These are phyloP conservation scores for Brachystomella parvula DNA, from an alignment of 1,140 invertebrate genomes.

Conservation along the genomic window DNA sequence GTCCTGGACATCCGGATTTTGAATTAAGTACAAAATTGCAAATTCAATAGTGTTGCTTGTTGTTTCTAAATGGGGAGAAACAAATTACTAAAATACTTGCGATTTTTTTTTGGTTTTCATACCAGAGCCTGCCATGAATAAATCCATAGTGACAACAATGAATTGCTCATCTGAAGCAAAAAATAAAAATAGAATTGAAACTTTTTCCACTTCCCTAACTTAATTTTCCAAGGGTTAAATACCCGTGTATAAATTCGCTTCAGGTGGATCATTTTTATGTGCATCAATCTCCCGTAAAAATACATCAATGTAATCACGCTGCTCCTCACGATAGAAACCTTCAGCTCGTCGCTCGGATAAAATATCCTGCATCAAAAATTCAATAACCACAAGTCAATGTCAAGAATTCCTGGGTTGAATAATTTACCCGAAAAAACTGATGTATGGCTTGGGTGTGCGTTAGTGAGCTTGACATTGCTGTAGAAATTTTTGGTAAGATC, in stretches of 20 bases:
- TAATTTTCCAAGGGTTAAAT: not conserved
- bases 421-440: slow-evolving; percentile 27
- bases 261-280: slow-evolving; percentile 21
- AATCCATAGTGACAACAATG: slow-evolving; percentile 40
- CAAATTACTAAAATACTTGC: too few species aligned
- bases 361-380: slow-evolving; percentile 21
- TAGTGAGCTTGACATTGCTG: not conserved
- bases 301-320: slow-evolving; percentile 75
- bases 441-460: slow-evolving; percentile 25
- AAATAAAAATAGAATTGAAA: not conserved
- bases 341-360: slow-evolving; percentile 14
- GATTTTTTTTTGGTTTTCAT: too few species aligned
- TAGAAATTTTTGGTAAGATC: slow-evolving; percentile 15
- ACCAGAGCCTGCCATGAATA: slow-evolving; percentile 72
- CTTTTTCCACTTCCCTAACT: not conserved
- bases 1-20: slow-evolving; percentile 66
- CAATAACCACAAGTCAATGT: too few species aligned
- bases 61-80: too few species aligned
- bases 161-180: slow-evolving; percentile 21
- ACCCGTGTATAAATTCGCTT: slow-evolving; percentile 32
- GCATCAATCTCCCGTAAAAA: slow-evolving; percentile 51
- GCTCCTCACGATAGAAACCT: slow-evolving; percentile 44
- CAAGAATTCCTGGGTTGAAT: too few species aligned
- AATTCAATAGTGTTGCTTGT: slow-evolving; percentile 67
- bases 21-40: slow-evolving; percentile 64